These are phyloP conservation scores for Chloroceryle inda DNA, from an alignment of 2,797 vertebrate species.

Conservation along the genomic window DNA sequence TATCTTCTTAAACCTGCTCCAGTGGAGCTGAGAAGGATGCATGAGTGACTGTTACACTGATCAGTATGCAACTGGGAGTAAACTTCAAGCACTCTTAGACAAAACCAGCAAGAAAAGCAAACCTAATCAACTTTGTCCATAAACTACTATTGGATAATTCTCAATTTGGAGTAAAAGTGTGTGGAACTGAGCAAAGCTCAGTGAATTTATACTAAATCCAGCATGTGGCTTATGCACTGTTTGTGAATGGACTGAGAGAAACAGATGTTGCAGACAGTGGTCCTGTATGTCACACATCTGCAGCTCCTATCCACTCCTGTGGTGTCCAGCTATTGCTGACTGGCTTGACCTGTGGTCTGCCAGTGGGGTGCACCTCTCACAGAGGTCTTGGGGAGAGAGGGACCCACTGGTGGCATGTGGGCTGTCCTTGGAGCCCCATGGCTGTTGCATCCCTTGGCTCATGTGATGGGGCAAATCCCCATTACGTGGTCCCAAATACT, in stretches of 20 bases:
- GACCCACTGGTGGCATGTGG: neutral
- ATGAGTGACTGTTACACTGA: neutral
- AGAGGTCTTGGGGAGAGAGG: neutral
- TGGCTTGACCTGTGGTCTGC: neutral
- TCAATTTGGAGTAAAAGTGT: neutral
- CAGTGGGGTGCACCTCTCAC: neutral
- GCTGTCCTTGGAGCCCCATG: neutral
- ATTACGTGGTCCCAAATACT: accelerated
- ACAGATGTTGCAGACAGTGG: neutral
- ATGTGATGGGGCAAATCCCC: neutral
- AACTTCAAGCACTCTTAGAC: neutral
- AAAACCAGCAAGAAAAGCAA: neutral
- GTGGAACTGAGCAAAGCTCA: neutral
- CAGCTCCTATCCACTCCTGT: neutral
- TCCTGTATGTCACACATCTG: neutral
- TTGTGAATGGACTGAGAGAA: neutral
- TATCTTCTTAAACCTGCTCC: neutral
- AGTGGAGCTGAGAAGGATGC: neutral
- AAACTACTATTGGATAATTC: neutral
- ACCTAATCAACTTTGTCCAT: neutral
- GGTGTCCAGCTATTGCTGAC: neutral
- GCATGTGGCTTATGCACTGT: neutral
- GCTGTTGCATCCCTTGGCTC: neutral
- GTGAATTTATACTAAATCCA: neutral
- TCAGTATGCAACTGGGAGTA: neutral